Base-by-base conservation (phyloP, 2,888 invertebrate genomes). In the Miltochrista miniata region DNA sequence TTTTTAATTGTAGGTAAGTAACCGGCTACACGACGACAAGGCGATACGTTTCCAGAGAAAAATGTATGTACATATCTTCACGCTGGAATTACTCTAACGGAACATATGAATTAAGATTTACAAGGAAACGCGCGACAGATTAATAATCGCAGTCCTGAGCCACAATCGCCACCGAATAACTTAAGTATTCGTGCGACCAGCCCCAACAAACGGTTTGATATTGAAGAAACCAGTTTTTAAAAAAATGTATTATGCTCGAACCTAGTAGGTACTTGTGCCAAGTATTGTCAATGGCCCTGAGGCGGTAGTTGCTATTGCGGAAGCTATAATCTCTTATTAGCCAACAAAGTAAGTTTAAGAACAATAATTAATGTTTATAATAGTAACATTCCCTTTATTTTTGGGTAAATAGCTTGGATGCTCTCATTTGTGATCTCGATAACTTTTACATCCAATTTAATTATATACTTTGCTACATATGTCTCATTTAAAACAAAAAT, bases 1-100 rank as follows among this genome's bases (percentile, higher is more conserved):
- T 86, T 90, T 90, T 90, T 90, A 91, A 90, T 91, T 90, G 90
- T 87, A 83, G 80, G 83, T 83, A 83, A 81, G 83, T 83, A 84
- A 83, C 83, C 86, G 81, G 83, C 84, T 78, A 83, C 81, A 80
- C 82, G 76, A 71, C 81, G 83, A 84, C 86, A 84, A 86, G 85
- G 87, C 86, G 88, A 89, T 89, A 88, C 76, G 84, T 89, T 87
- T 86, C 81, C 78, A 77, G 79, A 77, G 85, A 85, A 83, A 85
- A 76, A 84, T 82, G 74, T 76, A 82, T 76, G 70, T 73, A 73
- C 79, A 68, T 77, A 74, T 76, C 79, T 76, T 77, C 74, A 75
- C 72, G 67, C 78, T 75, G 79, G 81, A 78, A 86, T 87, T 84
- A 83, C 79, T 78, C 79, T 87, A 88, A 88, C 87, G 87, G 87